Base-by-base conservation (phyloP, 1,140 invertebrate species). In the Limonius californicus region DNA sequence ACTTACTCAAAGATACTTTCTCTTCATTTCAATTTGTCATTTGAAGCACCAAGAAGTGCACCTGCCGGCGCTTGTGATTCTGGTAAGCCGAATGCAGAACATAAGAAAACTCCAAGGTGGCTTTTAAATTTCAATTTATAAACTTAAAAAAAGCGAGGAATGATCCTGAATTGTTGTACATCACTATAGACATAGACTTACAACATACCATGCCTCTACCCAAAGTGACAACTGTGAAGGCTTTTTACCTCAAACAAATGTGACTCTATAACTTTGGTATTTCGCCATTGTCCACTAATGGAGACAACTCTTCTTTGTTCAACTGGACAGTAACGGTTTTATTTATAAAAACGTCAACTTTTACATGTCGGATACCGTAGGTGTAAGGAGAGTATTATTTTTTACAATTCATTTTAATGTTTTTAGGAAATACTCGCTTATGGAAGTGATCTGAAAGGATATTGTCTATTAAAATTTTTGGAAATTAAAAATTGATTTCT, bases 151-250 rank as follows among this genome's bases (percentile, higher is more conserved):
- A 30, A 42, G 50, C 50, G 57, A 19, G 8, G 6, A 39, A 14
- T 30, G 18, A 35, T 19, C 20, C 9, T 7, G 19, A 15, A 27
- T 54, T 57, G 16, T 61, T 50, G 19, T 70, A 65, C 59, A 61
- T 70, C 42, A 71, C 69, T 15, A 56, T 71, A 35, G n/a, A n/a
- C n/a, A n/a, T n/a, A n/a, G 64, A 71, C 62, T 42, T 71, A 20
- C 68, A 71, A 53, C 65, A 71, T 59, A 68, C 63, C 6, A 65
- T 66, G 59, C 64, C 64, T 19, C 47, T 68, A 16, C 60, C 66
- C 1, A 68, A 66, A 50, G n/a, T 72, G 32, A 21, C 61, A 21
- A 72, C 69, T 11, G 66, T 62, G 39, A 69, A 71, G 53, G 65
- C 68, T 20, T 71, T 67, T 55, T 70, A 70, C 55, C n/a, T 54